phyloP scores from a whole-genome alignment of 2,113 vertebrate species.

The Albula goreensis region DNA sequence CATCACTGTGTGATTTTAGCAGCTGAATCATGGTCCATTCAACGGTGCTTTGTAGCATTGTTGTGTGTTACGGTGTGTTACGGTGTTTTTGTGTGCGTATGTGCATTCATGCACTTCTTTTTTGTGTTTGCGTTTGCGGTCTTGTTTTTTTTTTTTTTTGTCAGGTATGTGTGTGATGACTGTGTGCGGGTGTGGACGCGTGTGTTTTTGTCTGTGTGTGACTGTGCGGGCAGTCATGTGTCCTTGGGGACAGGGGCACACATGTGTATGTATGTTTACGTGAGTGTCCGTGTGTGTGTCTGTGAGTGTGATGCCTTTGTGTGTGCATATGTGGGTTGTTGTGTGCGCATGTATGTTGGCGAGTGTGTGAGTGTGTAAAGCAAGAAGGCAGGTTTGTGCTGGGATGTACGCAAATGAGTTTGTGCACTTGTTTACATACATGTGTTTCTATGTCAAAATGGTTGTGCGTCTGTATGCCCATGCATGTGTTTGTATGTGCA shows the following conservation, averaged over 20 bases:
- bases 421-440: no score
- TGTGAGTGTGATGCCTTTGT: neutral
- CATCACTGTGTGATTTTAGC: neutral
- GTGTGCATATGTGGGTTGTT: neutral
- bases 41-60: neutral
- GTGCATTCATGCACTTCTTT: no score
- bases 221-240: neutral
- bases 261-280: constrained; percentile 14
- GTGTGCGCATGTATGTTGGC: neutral
- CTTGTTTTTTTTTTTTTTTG: neutral
- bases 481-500: neutral
- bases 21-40: neutral
- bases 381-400: no score
- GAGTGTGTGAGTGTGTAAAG: constrained; percentile 3
- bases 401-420: no score
- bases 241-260: neutral
- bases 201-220: constrained; percentile 4
- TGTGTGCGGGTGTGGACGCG: neutral
- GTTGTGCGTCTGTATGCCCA: no score
- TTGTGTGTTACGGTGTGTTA: neutral
- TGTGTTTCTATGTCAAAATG: no score
- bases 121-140: no score
- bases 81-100: no score
- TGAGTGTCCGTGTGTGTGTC: neutral
- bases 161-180: neutral